A percentile compares a stretch with the other conserved stretches of the same genome.
phyloP scores from a whole-genome alignment of 2,888 invertebrate species.

The Caenorhabditis zanzibari region DNA sequence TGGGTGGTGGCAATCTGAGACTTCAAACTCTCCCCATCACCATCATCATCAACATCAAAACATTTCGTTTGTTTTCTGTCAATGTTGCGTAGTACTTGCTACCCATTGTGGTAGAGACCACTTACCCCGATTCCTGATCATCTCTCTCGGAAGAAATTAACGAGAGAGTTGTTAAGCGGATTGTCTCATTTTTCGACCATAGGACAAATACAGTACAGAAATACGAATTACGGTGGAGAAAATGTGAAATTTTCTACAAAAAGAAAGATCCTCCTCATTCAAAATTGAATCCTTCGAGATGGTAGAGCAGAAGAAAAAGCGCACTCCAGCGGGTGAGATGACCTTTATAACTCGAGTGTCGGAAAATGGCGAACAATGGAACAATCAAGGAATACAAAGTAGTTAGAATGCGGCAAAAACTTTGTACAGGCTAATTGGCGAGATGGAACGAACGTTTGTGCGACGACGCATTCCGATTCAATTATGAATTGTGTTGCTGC shows the following conservation, averaged over 20 bases:
- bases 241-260: neutral
- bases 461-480: slow-evolving; percentile 51
- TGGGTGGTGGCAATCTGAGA: slow-evolving; percentile 53
- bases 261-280: too few species aligned
- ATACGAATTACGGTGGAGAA: slow-evolving; percentile 18
- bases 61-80: slow-evolving; percentile 38
- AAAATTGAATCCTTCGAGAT: neutral
- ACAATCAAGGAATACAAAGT: slow-evolving; percentile 58
- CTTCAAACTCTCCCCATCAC: slow-evolving; percentile 18
- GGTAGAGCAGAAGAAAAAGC: neutral
- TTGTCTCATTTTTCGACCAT: slow-evolving; percentile 37
- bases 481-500: slow-evolving; percentile 51
- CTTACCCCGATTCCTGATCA: slow-evolving; percentile 37
- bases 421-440: slow-evolving; percentile 53
- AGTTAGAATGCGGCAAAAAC: slow-evolving; percentile 53
- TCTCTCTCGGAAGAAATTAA: slow-evolving; percentile 21
- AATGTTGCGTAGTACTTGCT: slow-evolving; percentile 18
- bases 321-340: slow-evolving; percentile 28
- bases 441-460: slow-evolving; percentile 42
- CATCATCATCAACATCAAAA: slow-evolving; percentile 39
- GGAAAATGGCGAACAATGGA: slow-evolving; percentile 55
- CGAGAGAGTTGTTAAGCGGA: slow-evolving; percentile 55
- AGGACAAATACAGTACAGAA: slow-evolving; percentile 34
- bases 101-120: neutral
- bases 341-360: slow-evolving; percentile 45